Evolutionary conservation across 2,888 invertebrate genomes (phyloP).

Genomic region (Tipula vernalis): DNA sequence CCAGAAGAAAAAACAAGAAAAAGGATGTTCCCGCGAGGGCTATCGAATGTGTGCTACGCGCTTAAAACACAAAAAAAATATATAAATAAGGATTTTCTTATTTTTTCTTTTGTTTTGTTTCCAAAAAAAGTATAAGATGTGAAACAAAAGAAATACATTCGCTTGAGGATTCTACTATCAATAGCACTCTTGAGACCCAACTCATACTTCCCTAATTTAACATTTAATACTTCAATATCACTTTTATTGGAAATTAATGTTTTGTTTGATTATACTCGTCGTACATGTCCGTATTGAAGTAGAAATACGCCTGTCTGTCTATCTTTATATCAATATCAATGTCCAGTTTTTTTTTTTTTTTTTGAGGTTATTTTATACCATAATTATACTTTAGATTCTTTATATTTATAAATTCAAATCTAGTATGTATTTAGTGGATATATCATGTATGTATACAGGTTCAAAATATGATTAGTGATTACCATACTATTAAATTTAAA

Average conservation of each 20-base stretch:
- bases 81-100: neutral
- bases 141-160: neutral
- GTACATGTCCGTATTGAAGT: neutral
- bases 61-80: neutral
- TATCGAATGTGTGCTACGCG: slow-evolving; percentile 8
- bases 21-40: slow-evolving; percentile 8
- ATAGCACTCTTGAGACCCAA: slow-evolving; percentile 4
- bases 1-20: neutral
- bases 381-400: neutral
- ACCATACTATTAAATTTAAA: too few relatives aligned
- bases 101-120: neutral
- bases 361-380: neutral
- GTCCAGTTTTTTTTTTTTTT: neutral
- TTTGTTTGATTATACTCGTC: neutral
- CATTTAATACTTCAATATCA: slow-evolving; percentile 4
- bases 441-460: too few relatives aligned
- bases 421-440: too few relatives aligned
- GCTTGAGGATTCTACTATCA: slow-evolving; percentile 6
- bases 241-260: neutral
- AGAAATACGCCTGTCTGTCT: neutral
- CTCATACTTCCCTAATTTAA: slow-evolving; percentile 4
- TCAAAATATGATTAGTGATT: too few relatives aligned
- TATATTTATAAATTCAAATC: neutral
- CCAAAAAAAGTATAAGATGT: neutral
- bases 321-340: neutral